Evolutionary conservation across 2,888 invertebrate species (phyloP), one percentile per base, ranked within the genome.

Genomic region (Rotaria magnacalcarata): DNA sequence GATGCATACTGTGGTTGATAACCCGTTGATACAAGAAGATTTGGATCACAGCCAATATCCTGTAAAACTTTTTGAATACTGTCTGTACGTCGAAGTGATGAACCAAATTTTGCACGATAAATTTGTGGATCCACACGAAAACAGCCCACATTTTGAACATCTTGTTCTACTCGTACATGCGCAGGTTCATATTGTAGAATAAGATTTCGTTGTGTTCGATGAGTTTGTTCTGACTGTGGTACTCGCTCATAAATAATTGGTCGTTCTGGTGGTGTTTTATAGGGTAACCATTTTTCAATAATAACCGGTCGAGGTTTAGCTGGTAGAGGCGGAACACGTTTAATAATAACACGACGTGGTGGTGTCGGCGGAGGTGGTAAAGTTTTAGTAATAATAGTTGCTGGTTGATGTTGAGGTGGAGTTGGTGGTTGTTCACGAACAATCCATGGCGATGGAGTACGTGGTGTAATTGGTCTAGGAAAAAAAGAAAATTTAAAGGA

Each of bases 241-340:
- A 50, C 84, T 84, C 84, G 84, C 34, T 84, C 41, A 34, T 84
- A 84, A 14, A 80, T 3, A 52, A 84, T 24, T 10, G 56, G 24
- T 54, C 52, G 54, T 54, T 47, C 21, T 24, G 41, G 52, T 16
- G 52, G 27, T 27, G 41, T 5, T 47, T 84, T 84, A n/a, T 84
- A 84, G 27, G 84, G 84, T 54, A 84, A 84, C 84, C 84, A 84
- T 84, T 56, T 52, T 84, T 84, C 84, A 11, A 84, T 56, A 16
- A 84, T 54, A 2, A 84, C 34, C 4, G 84, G 56, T 16, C 84
- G n/a, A 4, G 84, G 84, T 56, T 84, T 84, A 21, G 50, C 34
- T 54, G 84, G 84, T 54, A 84, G n/a, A 21, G 84, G 84, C 2
- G 84, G 84, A 27, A 50, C n/a, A 52, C 84, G 84, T 84, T 84